phyloP scores from a whole-genome alignment of 2,113 vertebrate genomes.

The Pterocles burchelli region DNA sequence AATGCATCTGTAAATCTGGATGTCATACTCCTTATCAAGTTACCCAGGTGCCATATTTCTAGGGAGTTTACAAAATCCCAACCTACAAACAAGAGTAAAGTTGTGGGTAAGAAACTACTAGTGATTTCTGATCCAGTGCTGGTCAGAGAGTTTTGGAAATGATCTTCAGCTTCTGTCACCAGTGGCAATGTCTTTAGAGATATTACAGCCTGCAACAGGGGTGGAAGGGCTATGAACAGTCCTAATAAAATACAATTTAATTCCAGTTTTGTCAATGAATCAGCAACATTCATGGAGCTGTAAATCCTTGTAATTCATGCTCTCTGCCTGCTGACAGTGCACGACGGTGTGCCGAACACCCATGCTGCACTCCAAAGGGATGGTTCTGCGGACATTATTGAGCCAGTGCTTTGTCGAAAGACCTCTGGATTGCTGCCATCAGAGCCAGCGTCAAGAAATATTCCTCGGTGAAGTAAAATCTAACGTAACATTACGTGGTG shows the following conservation, averaged over 20 bases:
- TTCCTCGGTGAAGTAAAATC: background rate
- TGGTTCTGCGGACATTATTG: background rate
- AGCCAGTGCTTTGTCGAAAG: background rate
- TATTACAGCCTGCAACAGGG: background rate
- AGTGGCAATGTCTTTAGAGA: background rate
- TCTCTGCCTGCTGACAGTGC: conserved; percentile 7
- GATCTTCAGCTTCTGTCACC: background rate
- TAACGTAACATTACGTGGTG: background rate
- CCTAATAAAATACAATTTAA: background rate
- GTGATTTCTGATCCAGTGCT: background rate
- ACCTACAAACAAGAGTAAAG: background rate
- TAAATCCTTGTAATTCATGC: background rate
- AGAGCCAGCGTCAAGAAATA: background rate
- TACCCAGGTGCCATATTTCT: background rate
- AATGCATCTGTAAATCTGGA: background rate
- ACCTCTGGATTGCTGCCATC: background rate
- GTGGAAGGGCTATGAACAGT: background rate
- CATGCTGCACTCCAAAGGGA: background rate
- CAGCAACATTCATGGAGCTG: background rate
- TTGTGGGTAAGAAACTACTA: background rate
- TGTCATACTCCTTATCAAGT: background rate
- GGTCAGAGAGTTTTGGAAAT: background rate
- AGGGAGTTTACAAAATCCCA: background rate
- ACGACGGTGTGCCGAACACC: background rate
- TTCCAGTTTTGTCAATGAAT: conserved; percentile 7